A percentile compares a stretch with the other conserved stretches of the same genome.
These are phyloP conservation scores for Dicyrtoma fusca DNA, from an alignment of 2,888 invertebrate species.

Conservation along the genomic window DNA sequence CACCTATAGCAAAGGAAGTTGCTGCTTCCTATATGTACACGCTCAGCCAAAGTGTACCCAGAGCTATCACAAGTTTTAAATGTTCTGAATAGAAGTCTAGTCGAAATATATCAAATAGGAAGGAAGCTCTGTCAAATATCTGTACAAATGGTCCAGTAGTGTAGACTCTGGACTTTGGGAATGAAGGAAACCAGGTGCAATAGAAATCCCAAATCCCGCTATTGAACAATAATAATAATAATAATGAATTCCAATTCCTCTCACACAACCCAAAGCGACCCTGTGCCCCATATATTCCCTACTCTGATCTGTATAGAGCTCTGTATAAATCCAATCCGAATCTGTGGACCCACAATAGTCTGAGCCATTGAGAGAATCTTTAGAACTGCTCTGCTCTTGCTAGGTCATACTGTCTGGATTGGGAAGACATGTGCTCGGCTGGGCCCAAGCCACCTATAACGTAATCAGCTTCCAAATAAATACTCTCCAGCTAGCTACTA, in stretches of 20 bases:
- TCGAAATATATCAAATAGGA: not conserved
- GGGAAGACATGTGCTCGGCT: no score
- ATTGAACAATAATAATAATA: conserved; percentile 27
- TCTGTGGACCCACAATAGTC: not conserved
- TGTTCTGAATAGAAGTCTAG: not conserved
- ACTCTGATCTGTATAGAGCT: not conserved
- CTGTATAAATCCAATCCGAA: not conserved
- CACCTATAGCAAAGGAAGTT: conserved; percentile 26
- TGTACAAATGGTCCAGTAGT: no score
- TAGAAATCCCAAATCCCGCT: conserved; percentile 9
- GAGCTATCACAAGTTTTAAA: not conserved
- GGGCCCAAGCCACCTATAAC: no score
- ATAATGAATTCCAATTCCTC: conserved; percentile 8
- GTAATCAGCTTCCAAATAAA: no score
- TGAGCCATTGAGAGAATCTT: not conserved
- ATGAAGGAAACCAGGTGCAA: conserved; percentile 33
- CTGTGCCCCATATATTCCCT: conserved; percentile 22
- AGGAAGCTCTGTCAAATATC: no score
- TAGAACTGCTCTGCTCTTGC: not conserved
- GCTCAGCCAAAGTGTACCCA: conserved; percentile 1
- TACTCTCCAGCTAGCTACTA: no score
- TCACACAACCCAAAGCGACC: conserved; percentile 23
- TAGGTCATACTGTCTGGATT: no score
- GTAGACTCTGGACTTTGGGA: not conserved
- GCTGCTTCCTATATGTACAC: not conserved